Percentiles rank a stretch among this genome's conserved stretches.
phyloP scores from a whole-genome alignment of 2,113 vertebrate species.

The Paramisgurnus dabryanus region DNA sequence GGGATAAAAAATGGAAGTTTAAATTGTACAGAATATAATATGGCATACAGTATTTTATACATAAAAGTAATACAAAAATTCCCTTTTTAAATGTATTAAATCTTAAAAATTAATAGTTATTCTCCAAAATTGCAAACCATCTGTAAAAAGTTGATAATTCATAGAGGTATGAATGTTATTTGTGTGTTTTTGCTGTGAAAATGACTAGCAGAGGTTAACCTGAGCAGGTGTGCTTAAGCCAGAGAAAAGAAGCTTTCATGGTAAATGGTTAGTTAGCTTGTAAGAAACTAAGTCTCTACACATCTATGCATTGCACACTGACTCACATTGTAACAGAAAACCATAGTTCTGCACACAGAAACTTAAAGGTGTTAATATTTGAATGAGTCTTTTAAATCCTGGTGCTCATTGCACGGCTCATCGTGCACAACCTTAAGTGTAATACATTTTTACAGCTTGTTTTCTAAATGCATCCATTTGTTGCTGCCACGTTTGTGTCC shows the following conservation, averaged over 20 bases:
- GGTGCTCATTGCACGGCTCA: conserved; percentile 24
- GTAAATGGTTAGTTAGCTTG: background rate
- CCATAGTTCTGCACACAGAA: conserved; percentile 1
- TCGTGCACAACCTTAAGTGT: background rate
- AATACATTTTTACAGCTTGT: conserved; percentile 12
- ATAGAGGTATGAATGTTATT: too few relatives aligned
- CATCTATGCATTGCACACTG: conserved; percentile 24
- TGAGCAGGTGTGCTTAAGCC: background rate
- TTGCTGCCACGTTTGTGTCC: background rate
- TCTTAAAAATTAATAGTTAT: too few relatives aligned
- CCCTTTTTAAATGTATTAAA: too few relatives aligned
- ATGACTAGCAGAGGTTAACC: too few relatives aligned
- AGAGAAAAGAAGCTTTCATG: background rate
- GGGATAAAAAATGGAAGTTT: too few relatives aligned
- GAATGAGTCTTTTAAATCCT: conserved; percentile 36
- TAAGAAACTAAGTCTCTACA: background rate
- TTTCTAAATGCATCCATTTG: conserved; percentile 32
- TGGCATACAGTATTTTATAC: too few relatives aligned
- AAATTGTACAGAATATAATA: too few relatives aligned
- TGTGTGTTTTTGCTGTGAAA: background rate
- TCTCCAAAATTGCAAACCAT: too few relatives aligned
- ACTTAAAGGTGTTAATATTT: conserved; percentile 49
- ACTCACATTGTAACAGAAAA: conserved; percentile 38
- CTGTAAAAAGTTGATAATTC: too few relatives aligned
- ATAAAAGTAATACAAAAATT: too few relatives aligned